Conservation (phyloP, 2,113 vertebrate species). For the Shinisaurus crocodilurus region DNA sequence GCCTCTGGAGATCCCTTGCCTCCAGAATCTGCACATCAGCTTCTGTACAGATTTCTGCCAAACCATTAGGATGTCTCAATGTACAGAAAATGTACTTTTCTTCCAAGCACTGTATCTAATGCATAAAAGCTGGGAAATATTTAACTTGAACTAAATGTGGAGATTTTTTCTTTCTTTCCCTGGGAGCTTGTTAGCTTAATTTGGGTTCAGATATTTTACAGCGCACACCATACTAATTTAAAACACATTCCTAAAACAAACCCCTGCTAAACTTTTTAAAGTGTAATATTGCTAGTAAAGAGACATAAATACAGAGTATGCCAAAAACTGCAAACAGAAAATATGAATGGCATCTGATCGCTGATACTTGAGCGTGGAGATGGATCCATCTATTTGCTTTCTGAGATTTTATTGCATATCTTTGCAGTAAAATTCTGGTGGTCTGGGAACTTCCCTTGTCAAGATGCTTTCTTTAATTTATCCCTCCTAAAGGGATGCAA, state of each 20-base stretch:
- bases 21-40: background rate
- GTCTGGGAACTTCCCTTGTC: slow-evolving; percentile 29
- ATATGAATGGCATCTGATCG: slow-evolving; percentile 47
- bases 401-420: slow-evolving; percentile 13
- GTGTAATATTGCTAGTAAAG: slow-evolving; percentile 65
- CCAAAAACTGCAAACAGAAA: slow-evolving; percentile 49
- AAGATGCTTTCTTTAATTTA: background rate
- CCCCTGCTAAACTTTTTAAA: slow-evolving; percentile 52
- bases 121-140: background rate
- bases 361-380: slow-evolving; percentile 36
- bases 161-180: slow-evolving; percentile 41
- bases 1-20: background rate
- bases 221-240: slow-evolving; percentile 64
- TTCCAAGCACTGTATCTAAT: background rate
- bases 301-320: slow-evolving; percentile 49
- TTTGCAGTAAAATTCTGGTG: slow-evolving; percentile 38
- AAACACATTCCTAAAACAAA: slow-evolving; percentile 67
- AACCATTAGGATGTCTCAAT: background rate
- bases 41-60: background rate
- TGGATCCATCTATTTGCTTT: slow-evolving; percentile 43
- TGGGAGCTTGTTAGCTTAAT: slow-evolving; percentile 68
- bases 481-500: slow-evolving; percentile 6
- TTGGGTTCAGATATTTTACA: slow-evolving; percentile 62
- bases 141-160: slow-evolving; percentile 22
- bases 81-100: slow-evolving; percentile 4